phyloP scores from a whole-genome alignment of 2,888 invertebrate species.

The Salpingus planirostris region DNA sequence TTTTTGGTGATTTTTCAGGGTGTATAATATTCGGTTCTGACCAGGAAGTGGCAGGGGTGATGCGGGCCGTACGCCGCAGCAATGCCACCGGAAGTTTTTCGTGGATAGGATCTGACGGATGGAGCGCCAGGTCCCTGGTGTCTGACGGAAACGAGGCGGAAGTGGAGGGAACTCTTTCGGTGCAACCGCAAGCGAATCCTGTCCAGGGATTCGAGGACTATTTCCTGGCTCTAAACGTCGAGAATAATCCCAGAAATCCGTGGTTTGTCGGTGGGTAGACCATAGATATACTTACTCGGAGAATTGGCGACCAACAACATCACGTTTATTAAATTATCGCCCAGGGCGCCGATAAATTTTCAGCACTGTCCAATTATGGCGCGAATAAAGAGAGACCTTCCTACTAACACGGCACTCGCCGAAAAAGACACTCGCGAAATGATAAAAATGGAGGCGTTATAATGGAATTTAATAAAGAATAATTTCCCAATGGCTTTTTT shows the following conservation, averaged over 20 bases:
- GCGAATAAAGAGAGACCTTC: too few species aligned
- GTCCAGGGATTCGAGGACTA: constrained; percentile 83
- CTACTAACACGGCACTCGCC: too few species aligned
- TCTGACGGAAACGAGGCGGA: constrained; percentile 83
- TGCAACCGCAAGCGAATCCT: constrained; percentile 87
- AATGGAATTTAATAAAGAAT: too few species aligned
- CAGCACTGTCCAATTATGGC: too few species aligned
- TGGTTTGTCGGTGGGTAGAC: constrained; percentile 88
- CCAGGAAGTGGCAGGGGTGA: constrained; percentile 93
- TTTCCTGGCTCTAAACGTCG: constrained; percentile 72
- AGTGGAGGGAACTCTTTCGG: constrained; percentile 89
- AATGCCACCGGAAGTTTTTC: constrained; percentile 86
- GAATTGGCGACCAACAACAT: too few species aligned
- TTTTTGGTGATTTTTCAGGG: constrained; percentile 62
- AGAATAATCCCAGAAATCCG: constrained; percentile 84
- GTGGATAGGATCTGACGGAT: constrained; percentile 95
- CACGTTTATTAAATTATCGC: too few species aligned
- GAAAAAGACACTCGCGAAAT: too few species aligned
- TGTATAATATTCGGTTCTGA: constrained; percentile 94
- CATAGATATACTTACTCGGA: too few species aligned
- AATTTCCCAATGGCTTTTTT: constrained; percentile 6
- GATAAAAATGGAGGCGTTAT: too few species aligned
- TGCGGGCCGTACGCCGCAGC: constrained; percentile 80
- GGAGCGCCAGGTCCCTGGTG: constrained; percentile 83
- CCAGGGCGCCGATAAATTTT: too few species aligned